Evolutionary conservation across 1,140 invertebrate genomes (phyloP).

Genomic region (Acromyrmex charruanus): DNA sequence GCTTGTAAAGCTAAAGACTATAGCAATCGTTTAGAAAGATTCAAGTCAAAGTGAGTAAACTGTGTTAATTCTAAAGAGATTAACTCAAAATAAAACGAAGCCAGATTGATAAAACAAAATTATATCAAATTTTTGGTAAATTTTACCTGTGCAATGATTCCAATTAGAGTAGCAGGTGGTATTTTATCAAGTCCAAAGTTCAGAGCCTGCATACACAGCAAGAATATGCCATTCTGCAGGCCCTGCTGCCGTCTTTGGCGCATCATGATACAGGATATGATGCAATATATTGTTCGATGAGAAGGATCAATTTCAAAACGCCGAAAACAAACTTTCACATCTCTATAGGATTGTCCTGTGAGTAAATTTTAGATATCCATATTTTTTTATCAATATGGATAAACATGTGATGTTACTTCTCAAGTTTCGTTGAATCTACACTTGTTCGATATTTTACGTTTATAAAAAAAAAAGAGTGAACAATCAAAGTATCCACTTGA

Average conservation of each 20-base stretch:
- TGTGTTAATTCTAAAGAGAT: not conserved
- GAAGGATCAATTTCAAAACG: not conserved
- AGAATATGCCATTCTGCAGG: constrained; percentile 81
- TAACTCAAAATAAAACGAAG: not conserved
- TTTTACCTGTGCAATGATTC: constrained; percentile 86
- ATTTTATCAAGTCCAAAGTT: constrained; percentile 88
- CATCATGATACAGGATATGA: constrained; percentile 75
- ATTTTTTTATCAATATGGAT: not conserved
- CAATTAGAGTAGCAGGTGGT: constrained; percentile 88
- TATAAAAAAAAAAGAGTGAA: not conserved
- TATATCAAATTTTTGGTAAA: constrained; percentile 25
- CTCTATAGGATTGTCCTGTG: not conserved
- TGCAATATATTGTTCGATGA: not conserved
- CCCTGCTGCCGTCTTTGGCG: constrained; percentile 81
- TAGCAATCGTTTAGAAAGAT: not conserved
- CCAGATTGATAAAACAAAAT: not conserved
- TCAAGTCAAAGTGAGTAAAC: not conserved
- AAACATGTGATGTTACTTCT: not conserved
- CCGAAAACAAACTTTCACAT: not conserved
- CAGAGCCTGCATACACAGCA: constrained; percentile 81
- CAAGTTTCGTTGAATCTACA: not conserved
- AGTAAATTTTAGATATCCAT: not conserved
- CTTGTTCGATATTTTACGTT: not conserved
- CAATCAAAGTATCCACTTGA: not conserved
- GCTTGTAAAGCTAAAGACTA: not conserved